phyloP scores from a whole-genome alignment of 2,113 vertebrate species.

The Corydoras maculifer region DNA sequence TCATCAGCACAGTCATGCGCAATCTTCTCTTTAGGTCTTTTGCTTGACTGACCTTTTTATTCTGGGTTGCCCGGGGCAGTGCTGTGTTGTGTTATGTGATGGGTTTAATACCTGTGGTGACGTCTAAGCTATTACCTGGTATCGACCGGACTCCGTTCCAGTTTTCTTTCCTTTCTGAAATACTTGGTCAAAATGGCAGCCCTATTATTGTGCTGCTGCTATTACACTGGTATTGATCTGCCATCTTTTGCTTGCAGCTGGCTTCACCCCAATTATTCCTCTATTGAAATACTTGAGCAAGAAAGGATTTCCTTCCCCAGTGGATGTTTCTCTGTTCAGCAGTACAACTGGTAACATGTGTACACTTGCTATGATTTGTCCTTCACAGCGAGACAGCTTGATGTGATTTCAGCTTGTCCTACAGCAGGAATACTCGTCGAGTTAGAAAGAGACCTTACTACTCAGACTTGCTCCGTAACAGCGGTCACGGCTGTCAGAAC shows the following conservation, averaged over 20 bases:
- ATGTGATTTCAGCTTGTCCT: background rate
- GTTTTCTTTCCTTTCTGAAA: constrained; percentile 10
- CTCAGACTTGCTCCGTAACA: background rate
- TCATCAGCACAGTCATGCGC: background rate
- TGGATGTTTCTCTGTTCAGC: constrained; percentile 1
- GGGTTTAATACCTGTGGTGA: constrained; percentile 16
- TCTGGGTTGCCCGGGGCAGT: background rate
- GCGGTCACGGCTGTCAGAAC: constrained; percentile 17
- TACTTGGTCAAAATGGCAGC: constrained; percentile 18
- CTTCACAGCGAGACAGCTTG: background rate
- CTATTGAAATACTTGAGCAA: background rate
- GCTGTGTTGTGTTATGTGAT: constrained; percentile 6
- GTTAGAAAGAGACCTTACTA: constrained; percentile 14
- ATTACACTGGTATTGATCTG: constrained; percentile 27
- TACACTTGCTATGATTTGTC: constrained; percentile 11
- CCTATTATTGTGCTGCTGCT: constrained; percentile 18
- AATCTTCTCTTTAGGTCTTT: background rate
- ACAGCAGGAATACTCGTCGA: background rate
- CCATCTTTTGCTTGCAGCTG: background rate
- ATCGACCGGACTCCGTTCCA: constrained; percentile 10
- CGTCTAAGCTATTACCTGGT: constrained; percentile 11
- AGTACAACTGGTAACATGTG: constrained; percentile 1
- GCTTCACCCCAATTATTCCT: constrained; percentile 21
- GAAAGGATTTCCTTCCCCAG: constrained; percentile 4
- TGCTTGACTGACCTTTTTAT: constrained; percentile 3